Evolutionary conservation across 2,888 invertebrate genomes (phyloP), one percentile per base, ranked within the genome.

Genomic region (Conus canariensis): DNA sequence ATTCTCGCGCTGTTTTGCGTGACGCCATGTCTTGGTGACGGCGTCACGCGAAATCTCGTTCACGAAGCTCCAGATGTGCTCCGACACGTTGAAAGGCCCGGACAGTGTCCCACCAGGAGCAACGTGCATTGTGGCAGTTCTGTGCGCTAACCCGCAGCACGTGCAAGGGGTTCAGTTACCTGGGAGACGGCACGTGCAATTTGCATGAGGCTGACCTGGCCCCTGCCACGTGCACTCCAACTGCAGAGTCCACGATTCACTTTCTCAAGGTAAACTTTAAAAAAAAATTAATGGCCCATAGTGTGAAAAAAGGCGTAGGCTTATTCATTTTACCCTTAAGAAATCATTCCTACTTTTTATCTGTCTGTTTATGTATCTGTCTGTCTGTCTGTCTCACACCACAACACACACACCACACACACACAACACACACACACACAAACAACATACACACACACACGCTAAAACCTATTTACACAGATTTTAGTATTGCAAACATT

Each of bases 111-210:
- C 45, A 10, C 19, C n/a, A n/a, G 45, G 7, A 86, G 86, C 45
- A 45, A 45, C 9, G n/a, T 86, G 45, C 9, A 25, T 19, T 86
- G 86, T 30, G 86, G 86, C 86, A 5, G 67, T 60, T 6, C 7
- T 19, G 30, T 86, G 86, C 19, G 25, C 86, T 1, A 64, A 64
- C 10, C 9, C n/a, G 64, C 22, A 82, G 64, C 82, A 45, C 45
- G 25, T 88, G 88, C 82, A 88, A 19, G 1, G 82, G 59, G 0
- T 80, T n/a, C 64, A 88, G 64, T 22, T 80, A 80, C 45, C 16
- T 59, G 58, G 58, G 8, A 45, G 82, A 88, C 45, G 64, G 83
- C 82, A 82, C 82, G 67, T 83, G 88, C 82, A 56, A 30, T 60
- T 12, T 88, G 83, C 64, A 80, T 60, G 14, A 64, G 25, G 82